Conservation (phyloP, 2,797 vertebrate species). For the Octomys mimax region DNA sequence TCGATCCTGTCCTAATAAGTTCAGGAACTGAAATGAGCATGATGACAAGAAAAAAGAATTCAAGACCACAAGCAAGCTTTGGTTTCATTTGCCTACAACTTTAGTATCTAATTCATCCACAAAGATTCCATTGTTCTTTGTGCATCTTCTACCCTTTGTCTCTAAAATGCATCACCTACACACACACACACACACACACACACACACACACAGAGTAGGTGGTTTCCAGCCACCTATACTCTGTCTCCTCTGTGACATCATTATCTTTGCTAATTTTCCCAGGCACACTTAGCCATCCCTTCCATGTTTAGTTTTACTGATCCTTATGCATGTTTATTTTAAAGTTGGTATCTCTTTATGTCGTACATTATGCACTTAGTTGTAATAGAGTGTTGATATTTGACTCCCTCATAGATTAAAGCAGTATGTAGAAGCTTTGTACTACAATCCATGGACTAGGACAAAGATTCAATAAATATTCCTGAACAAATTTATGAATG, state of each 20-base stretch:
- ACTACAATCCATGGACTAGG: neutral
- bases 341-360: neutral
- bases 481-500: conserved; percentile 14
- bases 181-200: neutral
- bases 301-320: neutral
- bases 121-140: conserved; percentile 15
- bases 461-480: conserved; percentile 6
- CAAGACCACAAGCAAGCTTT: neutral
- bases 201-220: no score
- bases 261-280: neutral
- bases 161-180: neutral
- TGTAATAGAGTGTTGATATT: neutral
- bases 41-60: conserved; percentile 4
- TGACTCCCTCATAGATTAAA: neutral
- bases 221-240: neutral
- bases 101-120: conserved; percentile 36
- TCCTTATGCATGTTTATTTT: neutral
- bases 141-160: neutral
- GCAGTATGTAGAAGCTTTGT: neutral
- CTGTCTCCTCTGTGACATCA: neutral
- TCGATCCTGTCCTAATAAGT: neutral
- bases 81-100: conserved; percentile 22
- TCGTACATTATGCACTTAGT: neutral
- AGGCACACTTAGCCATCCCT: neutral
- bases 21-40: neutral